Conservation (phyloP, 2,797 vertebrate species). For the Sebastes hopkinsi region DNA sequence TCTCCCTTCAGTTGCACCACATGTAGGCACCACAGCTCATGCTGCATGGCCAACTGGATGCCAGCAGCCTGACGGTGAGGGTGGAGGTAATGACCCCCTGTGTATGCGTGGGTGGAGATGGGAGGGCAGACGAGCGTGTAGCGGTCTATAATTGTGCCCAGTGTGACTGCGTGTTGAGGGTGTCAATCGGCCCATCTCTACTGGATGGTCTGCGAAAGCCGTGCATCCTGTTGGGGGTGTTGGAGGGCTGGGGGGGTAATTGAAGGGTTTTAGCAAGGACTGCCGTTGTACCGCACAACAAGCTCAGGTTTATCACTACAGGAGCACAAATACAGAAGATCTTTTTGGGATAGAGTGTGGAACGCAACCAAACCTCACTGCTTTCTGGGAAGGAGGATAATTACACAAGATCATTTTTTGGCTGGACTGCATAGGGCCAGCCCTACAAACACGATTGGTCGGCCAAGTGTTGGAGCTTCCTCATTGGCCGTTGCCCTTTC, state of each 20-base stretch:
- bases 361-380: too few relatives aligned
- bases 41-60: slow-evolving; percentile 54
- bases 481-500: too few relatives aligned
- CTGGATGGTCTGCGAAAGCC: slow-evolving; percentile 62
- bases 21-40: slow-evolving; percentile 47
- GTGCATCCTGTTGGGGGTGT: slow-evolving; percentile 52
- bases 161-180: slow-evolving; percentile 53
- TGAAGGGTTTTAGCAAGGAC: too few relatives aligned
- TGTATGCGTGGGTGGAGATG: slow-evolving; percentile 60
- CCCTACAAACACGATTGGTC: too few relatives aligned
- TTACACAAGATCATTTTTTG: too few relatives aligned
- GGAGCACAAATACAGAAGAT: too few relatives aligned
- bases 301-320: too few relatives aligned
- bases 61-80: slow-evolving; percentile 61
- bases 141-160: slow-evolving; percentile 75
- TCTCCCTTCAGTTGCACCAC: slow-evolving; percentile 42
- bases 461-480: too few relatives aligned
- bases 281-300: too few relatives aligned
- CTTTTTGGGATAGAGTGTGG: too few relatives aligned
- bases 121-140: slow-evolving; percentile 56
- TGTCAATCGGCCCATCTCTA: slow-evolving; percentile 44
- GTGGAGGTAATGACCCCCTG: slow-evolving; percentile 64
- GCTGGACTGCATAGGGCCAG: too few relatives aligned
- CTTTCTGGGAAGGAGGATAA: too few relatives aligned
- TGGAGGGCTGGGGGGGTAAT: not conserved